phyloP scores from a whole-genome alignment of 2,797 vertebrate genomes.

The Fringilla coelebs region DNA sequence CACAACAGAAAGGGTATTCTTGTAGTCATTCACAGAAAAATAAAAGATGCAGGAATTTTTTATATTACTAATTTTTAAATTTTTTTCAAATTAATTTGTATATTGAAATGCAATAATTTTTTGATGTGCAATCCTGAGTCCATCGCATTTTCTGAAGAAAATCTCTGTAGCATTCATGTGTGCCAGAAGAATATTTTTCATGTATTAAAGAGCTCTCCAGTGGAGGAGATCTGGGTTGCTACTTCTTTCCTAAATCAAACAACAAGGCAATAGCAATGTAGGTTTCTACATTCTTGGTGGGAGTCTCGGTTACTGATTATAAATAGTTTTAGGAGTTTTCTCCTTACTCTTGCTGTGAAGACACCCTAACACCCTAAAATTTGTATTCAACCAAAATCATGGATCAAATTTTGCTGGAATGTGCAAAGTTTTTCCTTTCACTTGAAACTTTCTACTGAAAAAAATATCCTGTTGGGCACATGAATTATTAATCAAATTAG shows the following conservation, averaged over 20 bases:
- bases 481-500: not conserved
- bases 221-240: not conserved
- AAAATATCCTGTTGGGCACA: not conserved
- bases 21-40: not conserved
- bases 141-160: not conserved
- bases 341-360: not conserved
- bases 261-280: not conserved
- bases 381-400: not conserved
- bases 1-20: not conserved
- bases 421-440: not conserved
- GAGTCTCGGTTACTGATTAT: not conserved
- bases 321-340: not conserved
- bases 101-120: not conserved
- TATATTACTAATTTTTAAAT: not conserved
- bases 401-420: not conserved
- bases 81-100: not conserved
- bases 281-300: not conserved
- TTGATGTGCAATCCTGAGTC: not conserved
- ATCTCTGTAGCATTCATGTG: not conserved
- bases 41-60: not conserved
- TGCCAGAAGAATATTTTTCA: not conserved
- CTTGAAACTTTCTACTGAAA: not conserved
- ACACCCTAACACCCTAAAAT: not conserved
- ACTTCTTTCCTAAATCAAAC: not conserved
- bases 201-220: not conserved